Evolutionary conservation across 2,888 invertebrate genomes (phyloP), one percentile per base, ranked within the genome.

Genomic region (Hyppa rectilinea): DNA sequence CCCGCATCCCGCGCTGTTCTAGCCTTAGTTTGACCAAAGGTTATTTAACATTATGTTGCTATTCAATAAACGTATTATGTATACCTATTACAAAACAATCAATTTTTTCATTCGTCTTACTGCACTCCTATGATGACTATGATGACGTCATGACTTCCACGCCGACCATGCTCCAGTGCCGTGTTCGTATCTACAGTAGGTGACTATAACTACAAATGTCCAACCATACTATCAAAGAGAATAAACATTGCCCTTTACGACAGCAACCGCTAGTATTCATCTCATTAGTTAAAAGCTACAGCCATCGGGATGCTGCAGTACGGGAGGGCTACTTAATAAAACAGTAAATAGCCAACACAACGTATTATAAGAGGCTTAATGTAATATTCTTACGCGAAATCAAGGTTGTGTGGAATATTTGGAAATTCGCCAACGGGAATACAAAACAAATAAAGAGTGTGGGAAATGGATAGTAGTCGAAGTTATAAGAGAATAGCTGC

Each of bases 361-460:
- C 50, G 50, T 45, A 50, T 77, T 62, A 68, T 59, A 70, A 65
- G 58, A 53, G 59, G 45, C 59, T 53, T 71, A 50, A 73, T 67
- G 38, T 80, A 53, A 67, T 73, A 78, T 78, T 72, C 36, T 65
- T 67, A 66, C 56, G 55, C 60, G 50, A 56, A 68, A 73, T 74
- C 73, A 71, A 79, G 84, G 69, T 83, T 81, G 55, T 50, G 71
- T 58, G 64, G 70, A 68, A 73, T 62, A 78, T 77, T 83, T 82
- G 81, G 84, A 83, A 71, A 78, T 71, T 61, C 62, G 83, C 84
- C 84, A 85, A 85, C 72, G 60, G 71, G 80, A 73, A 80, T 76
- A 82, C 75, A 73, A 73, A 77, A 78, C 70, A 80, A 81, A 75
- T 75, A 77, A 70, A 67, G 68, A 75, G 62, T 53, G 64, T 55